Evolutionary conservation across 2,797 vertebrate species (phyloP).

Genomic region (Chaunax sp.): DNA sequence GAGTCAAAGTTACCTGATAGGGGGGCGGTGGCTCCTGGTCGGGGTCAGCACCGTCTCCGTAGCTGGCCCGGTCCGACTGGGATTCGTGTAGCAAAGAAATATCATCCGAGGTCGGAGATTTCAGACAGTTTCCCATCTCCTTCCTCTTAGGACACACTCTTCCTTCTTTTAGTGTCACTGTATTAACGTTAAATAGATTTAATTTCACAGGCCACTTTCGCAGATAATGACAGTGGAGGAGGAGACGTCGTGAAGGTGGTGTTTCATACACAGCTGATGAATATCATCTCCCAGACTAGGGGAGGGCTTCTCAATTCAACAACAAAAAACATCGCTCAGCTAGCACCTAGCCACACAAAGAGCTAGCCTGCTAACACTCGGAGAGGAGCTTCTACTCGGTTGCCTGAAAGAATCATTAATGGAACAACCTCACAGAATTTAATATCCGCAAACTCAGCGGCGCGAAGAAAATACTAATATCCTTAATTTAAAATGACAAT

Average conservation of each 20-base stretch:
- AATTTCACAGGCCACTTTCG: conserved; percentile 28
- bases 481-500: conserved; percentile 26
- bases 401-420: neutral
- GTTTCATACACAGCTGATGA: conserved; percentile 54
- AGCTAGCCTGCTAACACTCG: conserved; percentile 73
- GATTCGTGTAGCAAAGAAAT: conserved; percentile 97
- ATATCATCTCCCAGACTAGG: conserved; percentile 68
- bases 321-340: conserved; percentile 82
- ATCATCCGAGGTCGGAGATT: conserved; percentile 97
- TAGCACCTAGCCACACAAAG: conserved; percentile 83
- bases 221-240: conserved; percentile 19
- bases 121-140: conserved; percentile 98
- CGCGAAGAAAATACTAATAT: neutral
- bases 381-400: conserved; percentile 30
- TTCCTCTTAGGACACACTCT: conserved; percentile 60
- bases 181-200: conserved; percentile 9
- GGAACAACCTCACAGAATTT: neutral
- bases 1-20: conserved; percentile 89
- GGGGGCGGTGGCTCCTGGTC: conserved; percentile 97
- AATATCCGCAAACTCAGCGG: neutral
- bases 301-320: conserved; percentile 69
- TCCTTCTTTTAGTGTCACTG: conserved; percentile 42
- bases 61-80: conserved; percentile 95
- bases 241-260: conserved; percentile 37
- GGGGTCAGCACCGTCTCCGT: conserved; percentile 91